Evolutionary conservation across 53 echinoderm and acorn worm species (phyloP).

Genomic region (Henricia sp.): DNA sequence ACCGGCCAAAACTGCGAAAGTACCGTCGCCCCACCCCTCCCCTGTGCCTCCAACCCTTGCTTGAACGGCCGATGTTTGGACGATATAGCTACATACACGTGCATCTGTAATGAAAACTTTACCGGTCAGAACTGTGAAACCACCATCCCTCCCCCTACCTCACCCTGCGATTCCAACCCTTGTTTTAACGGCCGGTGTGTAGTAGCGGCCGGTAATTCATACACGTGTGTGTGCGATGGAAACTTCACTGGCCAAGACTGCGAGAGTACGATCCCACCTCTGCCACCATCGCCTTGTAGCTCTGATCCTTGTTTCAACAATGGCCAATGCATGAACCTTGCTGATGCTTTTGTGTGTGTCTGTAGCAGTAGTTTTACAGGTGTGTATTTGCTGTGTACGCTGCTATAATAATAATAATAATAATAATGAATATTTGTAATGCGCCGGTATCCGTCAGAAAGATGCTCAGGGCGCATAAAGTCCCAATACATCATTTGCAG

Average conservation of each 20-base stretch:
- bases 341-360: constrained; percentile 57
- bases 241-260: constrained; percentile 72
- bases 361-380: constrained; percentile 68
- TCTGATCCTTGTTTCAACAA: constrained; percentile 73
- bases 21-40: constrained; percentile 62
- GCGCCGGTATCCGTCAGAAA: too few relatives aligned
- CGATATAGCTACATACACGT: constrained; percentile 57
- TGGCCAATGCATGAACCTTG: constrained; percentile 55
- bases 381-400: too few relatives aligned
- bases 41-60: constrained; percentile 84
- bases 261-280: constrained; percentile 35
- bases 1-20: constrained; percentile 71
- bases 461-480: too few relatives aligned
- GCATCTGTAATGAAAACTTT: constrained; percentile 66
- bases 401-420: too few relatives aligned
- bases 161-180: constrained; percentile 81
- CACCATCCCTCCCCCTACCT: constrained; percentile 13
- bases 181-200: constrained; percentile 78
- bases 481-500: too few relatives aligned
- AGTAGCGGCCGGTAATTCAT: constrained; percentile 46
- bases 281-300: constrained; percentile 63
- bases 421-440: too few relatives aligned
- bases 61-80: constrained; percentile 69
- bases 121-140: constrained; percentile 85
- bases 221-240: constrained; percentile 58